phyloP scores from a whole-genome alignment of 1,140 invertebrate species.

The Eriosoma lanigerum region DNA sequence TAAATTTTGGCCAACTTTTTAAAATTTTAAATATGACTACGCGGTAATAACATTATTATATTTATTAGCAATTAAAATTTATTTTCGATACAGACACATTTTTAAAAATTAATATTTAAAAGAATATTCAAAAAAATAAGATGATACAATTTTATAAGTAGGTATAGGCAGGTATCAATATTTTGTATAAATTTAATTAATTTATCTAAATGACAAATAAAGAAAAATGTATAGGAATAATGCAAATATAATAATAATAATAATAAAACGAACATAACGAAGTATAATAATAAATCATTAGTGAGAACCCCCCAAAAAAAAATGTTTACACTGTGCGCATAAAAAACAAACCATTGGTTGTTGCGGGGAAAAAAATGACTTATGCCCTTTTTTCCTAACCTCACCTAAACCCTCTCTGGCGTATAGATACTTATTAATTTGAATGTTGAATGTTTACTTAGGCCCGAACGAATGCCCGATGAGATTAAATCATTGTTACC shows the following conservation, averaged over 20 bases:
- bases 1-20: no score
- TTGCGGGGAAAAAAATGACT: conserved; percentile 21
- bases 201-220: conserved; percentile 1
- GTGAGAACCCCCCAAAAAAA: conserved; percentile 27
- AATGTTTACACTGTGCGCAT: conserved; percentile 36
- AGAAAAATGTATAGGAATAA: conserved; percentile 8
- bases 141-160: no score
- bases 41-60: no score
- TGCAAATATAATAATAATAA: conserved; percentile 41
- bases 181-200: no score
- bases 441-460: conserved; percentile 42
- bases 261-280: conserved; percentile 20
- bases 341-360: conserved; percentile 41
- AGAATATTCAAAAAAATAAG: no score
- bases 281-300: conserved; percentile 50
- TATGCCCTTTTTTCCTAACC: conserved; percentile 28
- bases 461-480: conserved; percentile 3
- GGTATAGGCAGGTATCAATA: no score
- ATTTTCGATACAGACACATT: no score
- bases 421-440: conserved; percentile 49
- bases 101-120: no score
- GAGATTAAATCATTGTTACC: conserved; percentile 50
- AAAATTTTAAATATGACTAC: no score
- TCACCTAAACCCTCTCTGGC: not conserved
- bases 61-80: no score